Percentiles rank a stretch among this genome's conserved stretches.
Conservation (phyloP, 1,140 invertebrate genomes). For the Megalopta genalis region DNA sequence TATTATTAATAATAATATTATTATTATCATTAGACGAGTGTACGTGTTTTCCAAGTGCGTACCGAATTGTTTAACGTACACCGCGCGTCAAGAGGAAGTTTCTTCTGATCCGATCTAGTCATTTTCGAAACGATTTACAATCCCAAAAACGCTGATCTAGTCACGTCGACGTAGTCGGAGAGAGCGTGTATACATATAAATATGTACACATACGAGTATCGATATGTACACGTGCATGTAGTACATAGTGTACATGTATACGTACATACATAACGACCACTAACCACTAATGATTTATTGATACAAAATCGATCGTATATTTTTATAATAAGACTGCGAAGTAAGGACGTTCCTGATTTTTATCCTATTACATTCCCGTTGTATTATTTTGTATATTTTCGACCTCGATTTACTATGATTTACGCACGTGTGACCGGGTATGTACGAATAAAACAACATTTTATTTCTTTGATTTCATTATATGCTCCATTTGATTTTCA, state of each 20-base stretch:
- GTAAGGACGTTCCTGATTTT: slow-evolving; percentile 40
- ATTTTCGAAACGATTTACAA: slow-evolving; percentile 69
- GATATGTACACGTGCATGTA: no score
- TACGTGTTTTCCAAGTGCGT: slow-evolving; percentile 53
- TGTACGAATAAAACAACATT: slow-evolving; percentile 45
- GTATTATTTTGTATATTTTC: slow-evolving; percentile 23
- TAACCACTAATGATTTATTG: slow-evolving; percentile 45
- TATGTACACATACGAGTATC: not conserved
- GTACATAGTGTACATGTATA: no score
- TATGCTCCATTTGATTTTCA: not conserved
- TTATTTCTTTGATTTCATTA: slow-evolving; percentile 50
- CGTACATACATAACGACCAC: not conserved
- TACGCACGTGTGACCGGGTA: slow-evolving; percentile 21
- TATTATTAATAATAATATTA: slow-evolving; percentile 48
- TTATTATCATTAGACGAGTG: slow-evolving; percentile 50
- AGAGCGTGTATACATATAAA: not conserved
- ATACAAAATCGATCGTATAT: slow-evolving; percentile 53
- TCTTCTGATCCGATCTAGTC: slow-evolving; percentile 67
- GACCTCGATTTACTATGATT: not conserved
- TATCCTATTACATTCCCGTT: slow-evolving; percentile 42
- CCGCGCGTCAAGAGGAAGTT: slow-evolving; percentile 36
- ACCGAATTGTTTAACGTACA: slow-evolving; percentile 34
- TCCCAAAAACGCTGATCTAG: slow-evolving; percentile 67
- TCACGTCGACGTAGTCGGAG: slow-evolving; percentile 65
- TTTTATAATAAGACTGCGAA: slow-evolving; percentile 57